These are phyloP conservation scores for Hoplias malabaricus DNA, from an alignment of 2,113 vertebrate genomes.

Conservation along the genomic window DNA sequence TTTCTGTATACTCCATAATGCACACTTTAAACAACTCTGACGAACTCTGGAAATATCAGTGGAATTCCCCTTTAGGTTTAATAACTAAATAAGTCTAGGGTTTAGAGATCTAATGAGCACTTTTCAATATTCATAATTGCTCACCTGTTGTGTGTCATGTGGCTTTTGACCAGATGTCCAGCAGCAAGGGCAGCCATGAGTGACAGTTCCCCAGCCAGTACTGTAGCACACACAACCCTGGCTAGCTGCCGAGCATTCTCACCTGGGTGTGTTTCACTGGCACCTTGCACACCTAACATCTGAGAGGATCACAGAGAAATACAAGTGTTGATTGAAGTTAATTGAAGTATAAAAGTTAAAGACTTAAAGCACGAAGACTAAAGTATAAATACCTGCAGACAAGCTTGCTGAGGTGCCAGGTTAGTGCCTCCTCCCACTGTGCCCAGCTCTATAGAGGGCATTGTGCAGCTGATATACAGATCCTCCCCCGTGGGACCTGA, in stretches of 20 bases:
- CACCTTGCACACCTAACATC: constrained; percentile 95
- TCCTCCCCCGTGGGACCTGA: constrained; percentile 84
- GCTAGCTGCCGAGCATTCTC: constrained; percentile 93
- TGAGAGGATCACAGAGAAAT: constrained; percentile 51
- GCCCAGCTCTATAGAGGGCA: constrained; percentile 97
- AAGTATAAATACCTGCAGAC: constrained; percentile 82
- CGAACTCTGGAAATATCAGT: too few species aligned
- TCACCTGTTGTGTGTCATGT: constrained; percentile 98
- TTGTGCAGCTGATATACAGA: constrained; percentile 94
- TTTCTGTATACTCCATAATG: too few species aligned
- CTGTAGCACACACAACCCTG: constrained; percentile 88
- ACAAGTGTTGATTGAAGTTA: too few species aligned
- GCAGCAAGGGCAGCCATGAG: constrained; percentile 92
- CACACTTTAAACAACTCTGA: too few species aligned
- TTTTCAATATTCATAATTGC: constrained; percentile 12
- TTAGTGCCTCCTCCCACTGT: constrained; percentile 96
- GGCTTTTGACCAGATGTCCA: constrained; percentile 94
- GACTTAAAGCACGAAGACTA: too few species aligned
- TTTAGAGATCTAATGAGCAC: too few species aligned
- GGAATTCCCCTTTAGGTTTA: too few species aligned
- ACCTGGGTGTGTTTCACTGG: constrained; percentile 83
- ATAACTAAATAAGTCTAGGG: neutral
- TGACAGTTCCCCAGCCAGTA: constrained; percentile 93
- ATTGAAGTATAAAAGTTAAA: neutral
- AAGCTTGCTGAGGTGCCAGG: constrained; percentile 91